phyloP scores from a whole-genome alignment of 1,140 invertebrate species.

The Aphis craccivora region DNA sequence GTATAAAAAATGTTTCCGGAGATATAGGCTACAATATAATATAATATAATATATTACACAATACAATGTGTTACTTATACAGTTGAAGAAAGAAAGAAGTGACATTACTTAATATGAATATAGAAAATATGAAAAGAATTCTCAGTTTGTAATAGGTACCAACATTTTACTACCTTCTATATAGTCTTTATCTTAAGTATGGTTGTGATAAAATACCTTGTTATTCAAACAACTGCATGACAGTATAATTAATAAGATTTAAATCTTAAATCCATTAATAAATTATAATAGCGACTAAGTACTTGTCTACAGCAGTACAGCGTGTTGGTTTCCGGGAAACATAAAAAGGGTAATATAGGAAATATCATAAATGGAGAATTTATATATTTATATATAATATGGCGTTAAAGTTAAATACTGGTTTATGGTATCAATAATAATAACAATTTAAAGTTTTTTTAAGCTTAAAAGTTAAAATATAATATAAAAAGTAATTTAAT shows the following conservation, averaged over 20 bases:
- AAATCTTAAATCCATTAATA: not conserved
- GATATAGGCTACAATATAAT: not conserved
- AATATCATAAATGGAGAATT: not conserved
- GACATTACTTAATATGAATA: not conserved
- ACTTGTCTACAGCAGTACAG: not conserved
- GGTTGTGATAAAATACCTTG: not conserved
- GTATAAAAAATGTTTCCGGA: not conserved
- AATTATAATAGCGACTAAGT: not conserved
- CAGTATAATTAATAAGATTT: slow-evolving; percentile 12
- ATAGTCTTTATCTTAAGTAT: not conserved
- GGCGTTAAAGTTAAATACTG: not conserved
- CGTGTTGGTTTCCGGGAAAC: not conserved
- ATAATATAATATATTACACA: not conserved
- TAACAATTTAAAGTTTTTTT: no score
- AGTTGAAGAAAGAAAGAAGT: slow-evolving; percentile 7
- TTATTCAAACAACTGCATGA: not conserved
- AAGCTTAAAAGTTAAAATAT: no score
- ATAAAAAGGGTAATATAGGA: not conserved
- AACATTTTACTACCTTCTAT: not conserved
- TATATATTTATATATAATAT: not conserved
- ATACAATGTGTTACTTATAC: not conserved
- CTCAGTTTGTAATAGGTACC: not conserved
- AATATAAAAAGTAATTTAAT: no score
- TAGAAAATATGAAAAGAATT: not conserved
- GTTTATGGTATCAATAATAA: not conserved